phyloP scores from a whole-genome alignment of 2,113 vertebrate species.

The Dasypus novemcinctus region DNA sequence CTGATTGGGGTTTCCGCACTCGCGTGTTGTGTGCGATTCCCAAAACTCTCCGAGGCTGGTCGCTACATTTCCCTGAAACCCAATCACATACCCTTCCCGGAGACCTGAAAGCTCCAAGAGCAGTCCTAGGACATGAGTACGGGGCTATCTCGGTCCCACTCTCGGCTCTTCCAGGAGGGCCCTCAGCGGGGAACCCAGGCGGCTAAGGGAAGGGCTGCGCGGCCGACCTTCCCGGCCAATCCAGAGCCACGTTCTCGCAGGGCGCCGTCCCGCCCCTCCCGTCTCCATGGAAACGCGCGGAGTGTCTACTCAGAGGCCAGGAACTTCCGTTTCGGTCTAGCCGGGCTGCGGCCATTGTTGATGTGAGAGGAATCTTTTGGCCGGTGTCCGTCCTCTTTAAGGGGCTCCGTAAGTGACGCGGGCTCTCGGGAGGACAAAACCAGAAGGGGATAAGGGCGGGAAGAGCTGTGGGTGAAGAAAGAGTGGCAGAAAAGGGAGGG shows the following conservation, averaged over 20 bases:
- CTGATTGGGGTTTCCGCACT: not conserved
- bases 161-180: fast-evolving
- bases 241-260: not conserved
- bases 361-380: not conserved
- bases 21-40: not conserved
- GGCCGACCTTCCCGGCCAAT: not conserved
- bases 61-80: not conserved
- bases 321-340: not conserved
- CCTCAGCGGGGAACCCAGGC: fast-evolving
- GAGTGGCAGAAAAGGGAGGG: not conserved
- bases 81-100: too few relatives aligned
- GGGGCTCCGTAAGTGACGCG: not conserved
- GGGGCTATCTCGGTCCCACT: fast-evolving
- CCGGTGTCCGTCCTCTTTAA: fast-evolving
- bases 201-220: fast-evolving
- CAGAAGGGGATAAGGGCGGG: not conserved
- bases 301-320: not conserved
- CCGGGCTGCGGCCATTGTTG: not conserved
- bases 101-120: not conserved
- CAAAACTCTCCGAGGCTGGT: not conserved
- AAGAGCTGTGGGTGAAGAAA: not conserved
- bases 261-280: not conserved
- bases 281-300: slow-evolving; percentile 16
- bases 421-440: not conserved
- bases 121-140: fast-evolving